phyloP scores from a whole-genome alignment of 2,113 vertebrate genomes.

The Emydocephalus ijimae region DNA sequence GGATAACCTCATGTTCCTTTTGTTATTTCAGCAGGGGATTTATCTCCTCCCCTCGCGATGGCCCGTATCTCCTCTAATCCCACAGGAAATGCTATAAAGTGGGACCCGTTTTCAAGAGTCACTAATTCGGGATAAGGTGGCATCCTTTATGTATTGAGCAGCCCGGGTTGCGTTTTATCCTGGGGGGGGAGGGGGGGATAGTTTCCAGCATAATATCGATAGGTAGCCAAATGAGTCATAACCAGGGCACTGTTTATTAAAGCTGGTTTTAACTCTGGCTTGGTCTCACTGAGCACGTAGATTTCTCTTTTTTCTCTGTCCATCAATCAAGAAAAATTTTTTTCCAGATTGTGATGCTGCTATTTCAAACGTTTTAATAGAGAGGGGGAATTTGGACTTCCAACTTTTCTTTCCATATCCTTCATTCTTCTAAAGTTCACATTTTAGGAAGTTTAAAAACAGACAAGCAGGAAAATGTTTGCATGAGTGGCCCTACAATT shows the following conservation, averaged over 20 bases:
- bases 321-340: not conserved
- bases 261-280: not conserved
- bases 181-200: not conserved
- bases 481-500: not conserved
- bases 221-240: slow-evolving; percentile 6
- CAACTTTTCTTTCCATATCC: not conserved
- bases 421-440: not conserved
- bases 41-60: not conserved
- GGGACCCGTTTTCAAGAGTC: not conserved
- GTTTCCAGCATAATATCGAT: not conserved
- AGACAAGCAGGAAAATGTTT: not conserved
- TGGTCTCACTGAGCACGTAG: not conserved
- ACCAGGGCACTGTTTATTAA: not conserved
- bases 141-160: not conserved
- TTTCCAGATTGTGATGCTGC: not conserved
- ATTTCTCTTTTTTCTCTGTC: not conserved
- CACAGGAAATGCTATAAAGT: not conserved
- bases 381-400: too few species aligned
- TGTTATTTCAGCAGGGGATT: not conserved
- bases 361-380: not conserved
- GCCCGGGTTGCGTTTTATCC: not conserved
- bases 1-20: not conserved
- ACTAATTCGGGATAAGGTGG: not conserved
- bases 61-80: not conserved
- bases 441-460: not conserved